Evolutionary conservation across 2,113 vertebrate genomes (phyloP).

Genomic region (Bubo bubo): DNA sequence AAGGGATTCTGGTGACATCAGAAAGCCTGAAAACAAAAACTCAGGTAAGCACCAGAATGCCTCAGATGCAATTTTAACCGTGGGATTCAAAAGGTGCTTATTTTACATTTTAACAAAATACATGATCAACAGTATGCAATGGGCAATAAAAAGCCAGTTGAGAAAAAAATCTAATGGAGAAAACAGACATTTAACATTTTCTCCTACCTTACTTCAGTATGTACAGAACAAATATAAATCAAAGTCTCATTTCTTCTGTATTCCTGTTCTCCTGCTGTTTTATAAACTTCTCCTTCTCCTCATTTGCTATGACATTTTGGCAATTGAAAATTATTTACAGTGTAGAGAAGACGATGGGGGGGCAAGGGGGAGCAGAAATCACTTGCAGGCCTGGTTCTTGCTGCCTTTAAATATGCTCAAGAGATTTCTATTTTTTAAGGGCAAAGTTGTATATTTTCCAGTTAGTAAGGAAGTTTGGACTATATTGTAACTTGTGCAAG

Average conservation of each 20-base stretch:
- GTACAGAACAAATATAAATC: constrained; percentile 40
- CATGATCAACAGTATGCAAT: neutral
- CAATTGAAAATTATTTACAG: constrained; percentile 47
- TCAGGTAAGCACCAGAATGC: neutral
- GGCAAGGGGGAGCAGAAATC: neutral
- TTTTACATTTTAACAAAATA: constrained; percentile 3
- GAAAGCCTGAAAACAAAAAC: constrained; percentile 23
- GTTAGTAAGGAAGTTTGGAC: neutral
- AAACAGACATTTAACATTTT: constrained; percentile 33
- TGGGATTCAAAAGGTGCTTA: neutral
- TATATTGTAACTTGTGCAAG: neutral
- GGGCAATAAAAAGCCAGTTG: neutral
- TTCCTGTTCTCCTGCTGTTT: constrained; percentile 55
- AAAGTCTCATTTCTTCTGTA: constrained; percentile 31
- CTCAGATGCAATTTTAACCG: neutral
- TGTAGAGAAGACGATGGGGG: neutral
- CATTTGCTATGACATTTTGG: constrained; percentile 44
- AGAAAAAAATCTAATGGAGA: constrained; percentile 29
- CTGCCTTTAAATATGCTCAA: constrained; percentile 22
- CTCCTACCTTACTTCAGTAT: neutral
- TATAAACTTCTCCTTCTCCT: constrained; percentile 59
- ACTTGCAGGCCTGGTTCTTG: constrained; percentile 29
- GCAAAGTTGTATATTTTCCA: neutral
- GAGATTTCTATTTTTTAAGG: neutral
- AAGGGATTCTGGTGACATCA: constrained; percentile 3